A percentile compares a stretch with the other conserved stretches of the same genome.
Evolutionary conservation across 2,797 vertebrate genomes (phyloP).

Genomic region (Ambastaia sidthimunki): DNA sequence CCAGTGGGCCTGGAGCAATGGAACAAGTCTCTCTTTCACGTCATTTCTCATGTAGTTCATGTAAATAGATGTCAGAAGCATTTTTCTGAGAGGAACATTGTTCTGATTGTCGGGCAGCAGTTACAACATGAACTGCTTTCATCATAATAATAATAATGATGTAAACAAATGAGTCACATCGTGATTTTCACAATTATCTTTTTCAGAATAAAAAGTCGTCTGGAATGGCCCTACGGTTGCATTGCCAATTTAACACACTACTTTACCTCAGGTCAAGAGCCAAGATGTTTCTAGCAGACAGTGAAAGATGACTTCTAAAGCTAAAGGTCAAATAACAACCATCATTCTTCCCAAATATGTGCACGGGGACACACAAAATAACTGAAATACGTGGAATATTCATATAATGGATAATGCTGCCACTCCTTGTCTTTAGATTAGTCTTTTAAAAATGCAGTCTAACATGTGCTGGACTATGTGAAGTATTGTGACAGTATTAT

Average conservation of each 20-base stretch:
- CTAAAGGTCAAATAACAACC: not conserved
- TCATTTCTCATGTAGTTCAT: conserved; percentile 14
- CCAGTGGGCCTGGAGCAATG: not conserved
- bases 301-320: not conserved
- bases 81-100: not conserved
- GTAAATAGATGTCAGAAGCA: conserved; percentile 20
- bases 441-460: not conserved
- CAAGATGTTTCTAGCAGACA: not conserved
- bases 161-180: not conserved
- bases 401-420: not conserved
- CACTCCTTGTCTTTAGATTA: not conserved
- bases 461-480: not conserved
- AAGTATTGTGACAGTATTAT: not conserved
- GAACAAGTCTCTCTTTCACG: conserved; percentile 15
- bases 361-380: not conserved
- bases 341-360: conserved; percentile 6
- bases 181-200: conserved; percentile 4
- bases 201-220: not conserved
- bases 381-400: conserved; percentile 1
- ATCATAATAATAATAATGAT: not conserved
- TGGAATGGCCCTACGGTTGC: not conserved
- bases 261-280: not conserved
- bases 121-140: conserved; percentile 38
- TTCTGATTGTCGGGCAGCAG: conserved; percentile 41
- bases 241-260: conserved; percentile 1